These are phyloP conservation scores for Pristionchus maxplancki DNA, from an alignment of 2,888 invertebrate genomes.

Conservation along the genomic window DNA sequence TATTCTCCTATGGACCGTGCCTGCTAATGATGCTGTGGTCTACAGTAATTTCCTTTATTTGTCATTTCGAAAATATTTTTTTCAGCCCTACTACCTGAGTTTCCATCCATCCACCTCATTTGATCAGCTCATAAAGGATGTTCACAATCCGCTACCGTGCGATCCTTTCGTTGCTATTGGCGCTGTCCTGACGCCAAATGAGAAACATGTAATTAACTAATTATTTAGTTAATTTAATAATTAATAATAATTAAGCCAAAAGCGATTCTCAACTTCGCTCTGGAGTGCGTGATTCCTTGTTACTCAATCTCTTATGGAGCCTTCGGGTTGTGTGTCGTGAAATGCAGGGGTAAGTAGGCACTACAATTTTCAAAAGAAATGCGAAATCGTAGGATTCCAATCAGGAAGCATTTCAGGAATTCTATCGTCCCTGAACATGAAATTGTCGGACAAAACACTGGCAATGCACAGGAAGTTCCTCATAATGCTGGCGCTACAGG, in stretches of 20 bases:
- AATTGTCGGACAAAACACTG: neutral
- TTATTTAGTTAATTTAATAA: neutral
- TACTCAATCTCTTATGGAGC: slow-evolving; percentile 1
- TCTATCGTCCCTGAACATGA: neutral
- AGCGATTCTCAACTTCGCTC: neutral
- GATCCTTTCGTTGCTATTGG: neutral
- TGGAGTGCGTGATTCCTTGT: neutral
- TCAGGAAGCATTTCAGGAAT: no score
- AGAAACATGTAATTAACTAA: neutral
- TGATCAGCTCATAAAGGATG: neutral
- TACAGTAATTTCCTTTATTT: no score
- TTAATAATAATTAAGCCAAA: neutral
- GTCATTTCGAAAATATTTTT: no score
- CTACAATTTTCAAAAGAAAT: no score
- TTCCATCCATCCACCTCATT: neutral
- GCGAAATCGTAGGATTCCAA: no score
- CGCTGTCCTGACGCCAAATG: neutral
- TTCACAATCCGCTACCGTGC: neutral
- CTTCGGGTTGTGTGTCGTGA: neutral
- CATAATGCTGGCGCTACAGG: neutral
- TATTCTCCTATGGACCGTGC: neutral
- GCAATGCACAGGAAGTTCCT: neutral
- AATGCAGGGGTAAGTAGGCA: no score
- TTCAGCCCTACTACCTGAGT: slow-evolving; percentile 8
- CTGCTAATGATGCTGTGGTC: neutral